A percentile compares a stretch with the other conserved stretches of the same genome.
phyloP scores from a whole-genome alignment of 2,888 invertebrate species.

The Leucoptera coffeella region DNA sequence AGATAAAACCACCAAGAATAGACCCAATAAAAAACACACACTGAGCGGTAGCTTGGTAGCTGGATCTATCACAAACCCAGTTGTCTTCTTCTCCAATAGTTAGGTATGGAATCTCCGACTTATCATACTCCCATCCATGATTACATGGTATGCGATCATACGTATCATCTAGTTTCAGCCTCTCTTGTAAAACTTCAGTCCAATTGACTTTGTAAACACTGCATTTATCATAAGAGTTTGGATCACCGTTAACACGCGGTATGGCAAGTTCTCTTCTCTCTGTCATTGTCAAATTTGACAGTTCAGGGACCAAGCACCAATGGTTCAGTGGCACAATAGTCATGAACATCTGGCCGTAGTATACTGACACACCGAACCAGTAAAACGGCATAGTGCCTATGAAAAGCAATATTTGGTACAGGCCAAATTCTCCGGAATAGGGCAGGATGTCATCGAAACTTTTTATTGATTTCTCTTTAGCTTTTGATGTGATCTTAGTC shows the following conservation, averaged over 20 bases:
- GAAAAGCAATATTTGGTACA: conserved; percentile 5
- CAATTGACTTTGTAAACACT: conserved; percentile 5
- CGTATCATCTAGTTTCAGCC: not conserved
- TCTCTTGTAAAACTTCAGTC: conserved; percentile 4
- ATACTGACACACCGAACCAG: conserved; percentile 5
- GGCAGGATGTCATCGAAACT: conserved; percentile 6
- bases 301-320: conserved; percentile 7
- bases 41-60: conserved; percentile 7
- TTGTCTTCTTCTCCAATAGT: conserved; percentile 5
- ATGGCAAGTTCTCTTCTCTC: conserved; percentile 6
- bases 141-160: conserved; percentile 4
- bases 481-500: too few species aligned
- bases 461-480: too few species aligned
- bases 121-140: conserved; percentile 7
- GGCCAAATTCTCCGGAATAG: conserved; percentile 6
- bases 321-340: conserved; percentile 5
- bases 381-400: conserved; percentile 6
- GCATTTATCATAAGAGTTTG: conserved; percentile 4
- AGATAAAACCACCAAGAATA: conserved; percentile 5
- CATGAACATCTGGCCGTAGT: conserved; percentile 6
- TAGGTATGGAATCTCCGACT: conserved; percentile 6
- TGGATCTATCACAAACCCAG: conserved; percentile 7
- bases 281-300: conserved; percentile 5
- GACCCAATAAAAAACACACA: conserved; percentile 6
- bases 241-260: conserved; percentile 3